phyloP scores from a whole-genome alignment of 2,888 invertebrate genomes.

The Leptopilina syphax region DNA sequence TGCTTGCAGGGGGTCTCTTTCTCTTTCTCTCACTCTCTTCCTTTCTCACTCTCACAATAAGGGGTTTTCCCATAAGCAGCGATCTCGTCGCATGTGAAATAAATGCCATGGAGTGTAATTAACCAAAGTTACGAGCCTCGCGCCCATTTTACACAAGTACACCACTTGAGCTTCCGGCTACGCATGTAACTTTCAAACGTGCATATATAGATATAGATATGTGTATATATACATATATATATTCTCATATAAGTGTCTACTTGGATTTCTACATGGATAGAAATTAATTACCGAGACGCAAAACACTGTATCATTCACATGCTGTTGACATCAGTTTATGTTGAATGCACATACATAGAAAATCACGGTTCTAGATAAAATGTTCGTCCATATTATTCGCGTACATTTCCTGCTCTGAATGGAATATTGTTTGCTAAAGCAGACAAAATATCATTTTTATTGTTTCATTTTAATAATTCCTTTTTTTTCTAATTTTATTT shows the following conservation, averaged over 20 bases:
- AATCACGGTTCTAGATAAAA: not conserved
- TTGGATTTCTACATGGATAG: conserved; percentile 21
- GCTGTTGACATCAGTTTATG: conserved; percentile 10
- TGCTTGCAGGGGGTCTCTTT: conserved; percentile 46
- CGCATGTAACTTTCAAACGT: not conserved
- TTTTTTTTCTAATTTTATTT: no score
- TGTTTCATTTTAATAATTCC: no score
- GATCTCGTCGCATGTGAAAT: conserved; percentile 49
- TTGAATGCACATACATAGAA: not conserved
- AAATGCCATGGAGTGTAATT: conserved; percentile 51
- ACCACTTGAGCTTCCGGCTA: conserved; percentile 6
- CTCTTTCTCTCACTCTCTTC: no score
- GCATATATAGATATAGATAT: no score
- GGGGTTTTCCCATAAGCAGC: conserved; percentile 46
- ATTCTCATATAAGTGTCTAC: conserved; percentile 7
- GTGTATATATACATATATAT: no score
- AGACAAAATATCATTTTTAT: no score
- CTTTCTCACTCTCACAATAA: not conserved
- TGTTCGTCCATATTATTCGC: no score
- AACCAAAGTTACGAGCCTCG: conserved; percentile 45
- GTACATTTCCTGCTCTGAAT: no score
- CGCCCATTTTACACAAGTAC: conserved; percentile 2
- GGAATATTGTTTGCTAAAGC: no score
- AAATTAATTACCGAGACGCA: conserved; percentile 12
- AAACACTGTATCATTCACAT: not conserved